These are phyloP conservation scores for Ormyrus rosae DNA, from an alignment of 2,888 invertebrate species.

Conservation along the genomic window DNA sequence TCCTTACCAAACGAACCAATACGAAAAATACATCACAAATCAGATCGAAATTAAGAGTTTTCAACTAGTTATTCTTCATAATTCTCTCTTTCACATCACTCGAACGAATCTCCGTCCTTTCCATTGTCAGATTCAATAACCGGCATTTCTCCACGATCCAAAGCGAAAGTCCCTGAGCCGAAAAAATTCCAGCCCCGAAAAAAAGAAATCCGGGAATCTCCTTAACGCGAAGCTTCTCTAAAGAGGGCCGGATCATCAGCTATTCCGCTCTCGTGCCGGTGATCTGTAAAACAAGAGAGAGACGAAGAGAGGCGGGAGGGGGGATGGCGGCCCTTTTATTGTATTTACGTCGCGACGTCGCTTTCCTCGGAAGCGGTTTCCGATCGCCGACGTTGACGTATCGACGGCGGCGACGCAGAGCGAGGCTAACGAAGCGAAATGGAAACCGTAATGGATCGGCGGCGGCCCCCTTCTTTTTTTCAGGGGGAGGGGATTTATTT, in stretches of 20 bases:
- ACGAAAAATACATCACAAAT: too few species aligned
- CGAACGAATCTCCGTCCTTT: too few species aligned
- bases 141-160: too few species aligned
- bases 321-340: neutral
- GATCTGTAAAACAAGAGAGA: slow-evolving; percentile 38
- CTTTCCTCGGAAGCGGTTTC: slow-evolving; percentile 5
- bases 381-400: slow-evolving; percentile 48
- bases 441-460: slow-evolving; percentile 8
- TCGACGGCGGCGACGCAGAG: neutral
- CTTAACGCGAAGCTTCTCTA: neutral
- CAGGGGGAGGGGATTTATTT: too few species aligned
- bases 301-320: neutral
- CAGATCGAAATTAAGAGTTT: too few species aligned
- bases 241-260: slow-evolving; percentile 1
- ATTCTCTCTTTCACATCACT: too few species aligned
- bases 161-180: too few species aligned
- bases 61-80: too few species aligned
- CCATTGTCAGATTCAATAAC: too few species aligned
- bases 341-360: slow-evolving; percentile 31
- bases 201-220: neutral
- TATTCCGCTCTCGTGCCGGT: slow-evolving; percentile 22
- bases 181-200: too few species aligned
- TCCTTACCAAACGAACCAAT: too few species aligned
- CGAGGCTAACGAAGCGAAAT: slow-evolving; percentile 28
- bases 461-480: too few species aligned